Evolutionary conservation across 2,888 invertebrate species (phyloP).

Genomic region (Scaptomyza cyrtandrae): DNA sequence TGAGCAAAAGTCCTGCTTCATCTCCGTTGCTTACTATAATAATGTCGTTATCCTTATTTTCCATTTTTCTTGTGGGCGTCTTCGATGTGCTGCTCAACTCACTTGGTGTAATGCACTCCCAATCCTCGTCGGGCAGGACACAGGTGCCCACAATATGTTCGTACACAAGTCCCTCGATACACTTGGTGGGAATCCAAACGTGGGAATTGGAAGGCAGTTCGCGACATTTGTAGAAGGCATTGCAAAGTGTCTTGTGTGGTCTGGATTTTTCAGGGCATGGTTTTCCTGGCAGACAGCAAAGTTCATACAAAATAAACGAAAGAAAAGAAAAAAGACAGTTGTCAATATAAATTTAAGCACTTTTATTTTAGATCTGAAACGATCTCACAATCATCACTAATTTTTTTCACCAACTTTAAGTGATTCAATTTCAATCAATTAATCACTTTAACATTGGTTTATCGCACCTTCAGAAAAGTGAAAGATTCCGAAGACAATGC

Average conservation of each 20-base stretch:
- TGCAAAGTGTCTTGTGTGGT: conserved; percentile 83
- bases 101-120: conserved; percentile 82
- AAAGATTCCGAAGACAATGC: conserved; percentile 76
- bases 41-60: conserved; percentile 54
- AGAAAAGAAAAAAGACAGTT: conserved; percentile 3
- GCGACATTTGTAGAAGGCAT: conserved; percentile 82
- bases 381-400: not conserved
- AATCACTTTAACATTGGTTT: conserved; percentile 4
- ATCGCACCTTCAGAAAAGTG: conserved; percentile 83
- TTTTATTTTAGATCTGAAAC: not conserved
- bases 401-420: not conserved
- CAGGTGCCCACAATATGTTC: conserved; percentile 83
- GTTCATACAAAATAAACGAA: not conserved
- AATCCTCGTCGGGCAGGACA: conserved; percentile 84
- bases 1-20: conserved; percentile 50
- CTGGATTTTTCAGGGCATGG: conserved; percentile 83
- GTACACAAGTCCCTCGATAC: conserved; percentile 83
- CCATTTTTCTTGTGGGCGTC: not conserved
- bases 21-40: conserved; percentile 66
- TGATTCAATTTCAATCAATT: not conserved
- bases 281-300: conserved; percentile 71
- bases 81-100: conserved; percentile 46
- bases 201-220: conserved; percentile 76
- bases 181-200: conserved; percentile 83
- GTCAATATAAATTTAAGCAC: not conserved